These are phyloP conservation scores for Spilogale gracilis DNA, from an alignment of 2,113 vertebrate species.

Conservation along the genomic window DNA sequence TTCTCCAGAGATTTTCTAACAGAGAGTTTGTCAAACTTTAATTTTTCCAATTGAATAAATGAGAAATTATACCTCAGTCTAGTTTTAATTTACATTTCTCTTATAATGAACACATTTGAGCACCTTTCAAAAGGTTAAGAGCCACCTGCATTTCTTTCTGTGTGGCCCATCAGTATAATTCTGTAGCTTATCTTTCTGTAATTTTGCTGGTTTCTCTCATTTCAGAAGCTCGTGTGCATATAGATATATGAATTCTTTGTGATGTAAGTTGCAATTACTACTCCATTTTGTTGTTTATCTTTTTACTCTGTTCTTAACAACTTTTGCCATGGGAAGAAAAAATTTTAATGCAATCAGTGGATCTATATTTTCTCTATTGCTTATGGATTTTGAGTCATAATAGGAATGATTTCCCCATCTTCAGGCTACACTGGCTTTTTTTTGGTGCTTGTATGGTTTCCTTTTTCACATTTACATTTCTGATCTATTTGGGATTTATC, in stretches of 20 bases:
- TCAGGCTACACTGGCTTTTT: not conserved
- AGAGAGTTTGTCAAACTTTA: not conserved
- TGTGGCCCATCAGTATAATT: not conserved
- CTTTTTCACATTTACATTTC: not conserved
- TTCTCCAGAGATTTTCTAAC: not conserved
- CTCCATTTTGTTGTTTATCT: not conserved
- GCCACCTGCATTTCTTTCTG: not conserved
- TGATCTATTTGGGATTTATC: constrained; percentile 31
- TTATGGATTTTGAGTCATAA: not conserved
- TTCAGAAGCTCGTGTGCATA: constrained; percentile 25
- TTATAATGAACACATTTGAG: not conserved
- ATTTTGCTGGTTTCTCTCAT: not conserved
- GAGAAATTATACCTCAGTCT: not conserved
- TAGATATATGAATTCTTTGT: not conserved
- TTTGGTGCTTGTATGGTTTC: not conserved
- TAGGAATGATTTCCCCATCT: not conserved
- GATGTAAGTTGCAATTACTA: not conserved
- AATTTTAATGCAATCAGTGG: not conserved
- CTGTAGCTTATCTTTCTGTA: not conserved
- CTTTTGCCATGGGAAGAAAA: not conserved
- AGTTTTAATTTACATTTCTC: constrained; percentile 35
- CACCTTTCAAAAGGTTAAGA: not conserved
- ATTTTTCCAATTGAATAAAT: not conserved
- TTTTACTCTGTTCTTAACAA: not conserved
- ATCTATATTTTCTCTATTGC: not conserved